Base-by-base conservation (phyloP, 2,797 vertebrate genomes). In the Rachycentron canadum region DNA sequence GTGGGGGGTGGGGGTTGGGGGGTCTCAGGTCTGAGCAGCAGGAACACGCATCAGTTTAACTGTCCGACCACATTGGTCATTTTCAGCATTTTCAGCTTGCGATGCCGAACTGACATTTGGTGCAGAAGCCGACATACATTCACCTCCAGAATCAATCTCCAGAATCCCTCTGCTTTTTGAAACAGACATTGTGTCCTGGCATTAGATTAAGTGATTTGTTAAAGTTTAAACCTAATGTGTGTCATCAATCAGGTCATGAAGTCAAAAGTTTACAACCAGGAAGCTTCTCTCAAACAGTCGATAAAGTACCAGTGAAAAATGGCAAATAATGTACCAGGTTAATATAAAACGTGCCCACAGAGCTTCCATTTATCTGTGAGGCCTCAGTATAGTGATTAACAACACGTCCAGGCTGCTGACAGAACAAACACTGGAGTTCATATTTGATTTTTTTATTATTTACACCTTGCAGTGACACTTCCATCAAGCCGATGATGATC, bases 21-120 rank as follows among this genome's bases (percentile, higher is more conserved):
- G 70, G 13, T 59, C 41, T 57, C 43, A 69, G 41, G 40, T 77
- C 59, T 66, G 61, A 69, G 52, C 52, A 61, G 43, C 4, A 55
- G 43, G 41, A 50, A 43, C 58, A 52, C 30, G 23, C 28, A 19
- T 74, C 41, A 62, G 34, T 81, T 78, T 61, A 72, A 68, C 52
- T 58, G 25, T 52, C 52, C 66, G 43, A 30, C 61, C 74, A 79
- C 77, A 59, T 45, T 79, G 61, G 59, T 67, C 32, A 28, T 60
- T 34, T 55, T 47, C 19, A 61, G 19, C 36, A 23, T 65, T 32
- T 52, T 45, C 13, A 59, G n/a, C 23, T 45, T 84, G 21, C 21
- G 38, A 43, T 40, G 45, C 25, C 55, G 32, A 49, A 7, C 36
- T 55, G 25, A 64, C 7, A 40, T 43, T 1, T 25, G 23, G 7